These are phyloP conservation scores for Corythaeola cristata DNA, from an alignment of 2,113 vertebrate species.

Conservation along the genomic window DNA sequence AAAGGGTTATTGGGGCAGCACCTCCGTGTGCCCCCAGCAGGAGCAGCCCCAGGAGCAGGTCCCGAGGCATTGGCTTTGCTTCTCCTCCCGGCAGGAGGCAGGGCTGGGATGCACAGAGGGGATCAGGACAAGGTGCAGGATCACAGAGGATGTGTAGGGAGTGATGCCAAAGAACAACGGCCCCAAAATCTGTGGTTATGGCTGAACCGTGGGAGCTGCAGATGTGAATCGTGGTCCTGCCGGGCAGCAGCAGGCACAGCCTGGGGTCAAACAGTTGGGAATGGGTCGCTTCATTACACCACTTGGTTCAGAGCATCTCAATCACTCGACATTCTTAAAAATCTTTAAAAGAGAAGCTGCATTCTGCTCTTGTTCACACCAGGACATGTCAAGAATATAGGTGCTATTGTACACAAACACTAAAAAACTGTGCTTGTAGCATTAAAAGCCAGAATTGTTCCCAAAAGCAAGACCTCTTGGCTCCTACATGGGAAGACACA, in stretches of 20 bases:
- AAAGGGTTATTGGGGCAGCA: background rate
- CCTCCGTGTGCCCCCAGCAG: rapidly evolving
- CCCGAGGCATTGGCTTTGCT: background rate
- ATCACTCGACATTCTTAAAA: rapidly evolving
- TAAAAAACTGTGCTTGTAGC: background rate
- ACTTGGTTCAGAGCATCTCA: background rate
- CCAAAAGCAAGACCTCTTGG: background rate
- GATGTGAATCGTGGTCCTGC: background rate
- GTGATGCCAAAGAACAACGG: background rate
- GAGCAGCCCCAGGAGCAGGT: background rate
- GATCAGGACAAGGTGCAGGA: background rate
- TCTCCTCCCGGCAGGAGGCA: background rate
- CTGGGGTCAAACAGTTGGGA: rapidly evolving
- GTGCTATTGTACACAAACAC: rapidly evolving
- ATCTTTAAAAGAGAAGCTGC: background rate
- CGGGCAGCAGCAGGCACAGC: background rate
- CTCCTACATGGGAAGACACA: background rate
- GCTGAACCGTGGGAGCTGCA: background rate
- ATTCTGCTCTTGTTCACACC: background rate
- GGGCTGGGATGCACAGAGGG: background rate
- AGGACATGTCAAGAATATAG: background rate
- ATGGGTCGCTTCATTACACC: background rate
- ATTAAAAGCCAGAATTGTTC: background rate
- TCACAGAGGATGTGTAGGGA: background rate
- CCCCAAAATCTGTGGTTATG: background rate